Conservation (phyloP, 2,113 vertebrate species). For the Oenanthe melanoleuca region DNA sequence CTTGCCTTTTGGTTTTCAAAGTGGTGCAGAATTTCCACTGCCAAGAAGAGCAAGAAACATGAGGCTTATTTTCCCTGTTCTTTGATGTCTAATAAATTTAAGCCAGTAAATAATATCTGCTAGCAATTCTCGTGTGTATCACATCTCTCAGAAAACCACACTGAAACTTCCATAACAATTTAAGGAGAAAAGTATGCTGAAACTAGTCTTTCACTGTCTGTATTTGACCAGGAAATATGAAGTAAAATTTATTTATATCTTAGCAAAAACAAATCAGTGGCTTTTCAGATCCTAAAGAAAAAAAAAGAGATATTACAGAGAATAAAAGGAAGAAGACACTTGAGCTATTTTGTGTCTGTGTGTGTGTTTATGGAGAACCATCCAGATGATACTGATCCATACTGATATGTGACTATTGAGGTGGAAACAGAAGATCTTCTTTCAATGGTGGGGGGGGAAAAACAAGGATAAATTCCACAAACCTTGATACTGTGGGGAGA, state of each 20-base stretch:
- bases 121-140: conserved; percentile 23
- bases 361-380: not conserved
- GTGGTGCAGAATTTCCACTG: not conserved
- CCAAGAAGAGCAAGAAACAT: conserved; percentile 26
- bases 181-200: not conserved
- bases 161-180: not conserved
- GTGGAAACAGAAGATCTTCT: not conserved
- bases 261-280: not conserved
- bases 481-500: not conserved
- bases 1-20: not conserved
- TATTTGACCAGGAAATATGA: not conserved
- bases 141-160: conserved; percentile 20
- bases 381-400: not conserved
- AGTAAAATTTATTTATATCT: not conserved
- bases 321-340: not conserved
- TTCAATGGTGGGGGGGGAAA: accelerated
- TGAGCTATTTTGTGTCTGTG: not conserved
- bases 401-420: not conserved
- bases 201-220: not conserved
- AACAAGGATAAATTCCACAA: not conserved
- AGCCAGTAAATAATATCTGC: conserved; percentile 24
- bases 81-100: conserved; percentile 41
- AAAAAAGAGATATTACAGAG: not conserved
- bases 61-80: not conserved
- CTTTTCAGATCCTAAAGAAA: conserved; percentile 2